phyloP scores from a whole-genome alignment of 2,113 vertebrate genomes.

The Gasterosteus nipponicus region DNA sequence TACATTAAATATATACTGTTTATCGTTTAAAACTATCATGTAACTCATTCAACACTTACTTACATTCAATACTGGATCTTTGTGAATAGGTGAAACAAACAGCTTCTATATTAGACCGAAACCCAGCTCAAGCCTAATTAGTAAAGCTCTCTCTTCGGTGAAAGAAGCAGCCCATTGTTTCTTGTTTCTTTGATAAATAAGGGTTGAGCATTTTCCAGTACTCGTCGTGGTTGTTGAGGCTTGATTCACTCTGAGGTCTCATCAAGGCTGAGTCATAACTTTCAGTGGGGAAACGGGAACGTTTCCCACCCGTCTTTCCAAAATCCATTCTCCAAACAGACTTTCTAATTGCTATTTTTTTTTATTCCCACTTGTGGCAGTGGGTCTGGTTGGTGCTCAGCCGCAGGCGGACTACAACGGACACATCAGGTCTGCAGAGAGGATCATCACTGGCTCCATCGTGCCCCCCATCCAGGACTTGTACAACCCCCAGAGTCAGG shows the following conservation, averaged over 20 bases:
- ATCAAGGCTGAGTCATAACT: not conserved
- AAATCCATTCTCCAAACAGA: too few species aligned
- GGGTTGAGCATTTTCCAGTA: not conserved
- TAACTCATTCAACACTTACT: not conserved
- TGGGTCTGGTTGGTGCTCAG: too few species aligned
- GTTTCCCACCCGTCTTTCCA: too few species aligned
- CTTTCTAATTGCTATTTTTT: too few species aligned
- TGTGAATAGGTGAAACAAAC: not conserved
- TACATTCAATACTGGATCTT: not conserved
- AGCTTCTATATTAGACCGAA: not conserved
- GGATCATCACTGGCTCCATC: too few species aligned
- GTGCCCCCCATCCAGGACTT: too few species aligned
- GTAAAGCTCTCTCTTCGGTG: not conserved
- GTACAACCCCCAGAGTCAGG: too few species aligned
- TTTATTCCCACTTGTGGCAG: not conserved
- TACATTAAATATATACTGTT: not conserved
- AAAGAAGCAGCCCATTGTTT: not conserved
- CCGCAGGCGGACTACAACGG: too few species aligned
- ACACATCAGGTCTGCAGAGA: too few species aligned
- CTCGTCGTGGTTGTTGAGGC: not conserved
- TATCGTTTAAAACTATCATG: not conserved
- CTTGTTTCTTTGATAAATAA: not conserved
- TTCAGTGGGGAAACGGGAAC: not conserved
- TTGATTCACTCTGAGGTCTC: not conserved
- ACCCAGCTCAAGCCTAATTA: constrained; percentile 4